Conservation (phyloP, 2,113 vertebrate species). For the Corynorhinus townsendii region DNA sequence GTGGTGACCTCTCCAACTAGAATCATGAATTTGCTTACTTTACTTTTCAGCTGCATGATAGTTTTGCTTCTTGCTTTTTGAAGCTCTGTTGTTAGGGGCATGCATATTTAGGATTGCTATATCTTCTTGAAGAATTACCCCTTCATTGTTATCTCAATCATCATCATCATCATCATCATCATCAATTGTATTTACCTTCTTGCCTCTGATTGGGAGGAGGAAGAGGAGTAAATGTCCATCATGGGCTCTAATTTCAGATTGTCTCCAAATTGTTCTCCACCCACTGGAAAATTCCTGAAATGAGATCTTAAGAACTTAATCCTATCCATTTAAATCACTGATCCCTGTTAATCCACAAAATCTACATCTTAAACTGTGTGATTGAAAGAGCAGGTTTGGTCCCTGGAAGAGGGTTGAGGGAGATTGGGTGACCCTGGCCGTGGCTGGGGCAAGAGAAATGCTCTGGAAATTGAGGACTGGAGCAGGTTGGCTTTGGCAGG, state of each 20-base stretch:
- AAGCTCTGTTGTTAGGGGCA: neutral
- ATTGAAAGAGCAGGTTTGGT: neutral
- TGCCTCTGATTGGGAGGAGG: neutral
- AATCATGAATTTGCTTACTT: neutral
- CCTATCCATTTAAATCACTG: neutral
- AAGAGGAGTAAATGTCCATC: neutral
- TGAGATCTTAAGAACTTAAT: neutral
- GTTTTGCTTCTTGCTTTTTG: neutral
- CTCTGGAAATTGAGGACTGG: neutral
- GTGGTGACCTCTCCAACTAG: neutral
- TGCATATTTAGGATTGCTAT: neutral
- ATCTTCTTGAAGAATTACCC: neutral
- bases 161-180: neutral
- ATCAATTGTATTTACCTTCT: neutral
- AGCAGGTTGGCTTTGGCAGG: neutral
- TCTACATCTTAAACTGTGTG: neutral
- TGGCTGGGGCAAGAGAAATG: neutral
- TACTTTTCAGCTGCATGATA: neutral
- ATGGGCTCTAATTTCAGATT: neutral
- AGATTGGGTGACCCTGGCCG: neutral
- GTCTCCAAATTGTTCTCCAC: neutral
- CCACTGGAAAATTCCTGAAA: neutral
- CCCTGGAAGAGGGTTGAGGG: neutral
- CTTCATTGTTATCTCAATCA: neutral
- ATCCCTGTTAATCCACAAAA: neutral